Evolutionary conservation across 2,888 invertebrate genomes (phyloP).

Genomic region (Eupithecia tripunctaria): DNA sequence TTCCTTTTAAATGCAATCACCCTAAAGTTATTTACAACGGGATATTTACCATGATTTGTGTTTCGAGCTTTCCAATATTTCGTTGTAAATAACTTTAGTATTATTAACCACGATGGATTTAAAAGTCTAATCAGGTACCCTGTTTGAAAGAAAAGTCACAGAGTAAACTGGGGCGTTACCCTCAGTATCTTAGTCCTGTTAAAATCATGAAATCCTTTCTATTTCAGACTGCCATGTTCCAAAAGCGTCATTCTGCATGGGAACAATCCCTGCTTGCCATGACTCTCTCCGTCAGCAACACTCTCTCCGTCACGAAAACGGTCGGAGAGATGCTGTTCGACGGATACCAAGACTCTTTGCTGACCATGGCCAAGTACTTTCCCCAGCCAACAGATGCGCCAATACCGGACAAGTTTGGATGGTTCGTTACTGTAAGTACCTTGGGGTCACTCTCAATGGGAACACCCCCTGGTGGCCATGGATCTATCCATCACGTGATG

Average conservation of each 20-base stretch:
- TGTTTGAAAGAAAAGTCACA: background rate
- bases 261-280: background rate
- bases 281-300: too few relatives aligned
- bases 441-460: background rate
- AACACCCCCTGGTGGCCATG: background rate
- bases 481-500: too few relatives aligned
- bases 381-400: constrained; percentile 83
- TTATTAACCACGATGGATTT: too few relatives aligned
- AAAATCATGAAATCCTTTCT: too few relatives aligned
- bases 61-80: too few relatives aligned
- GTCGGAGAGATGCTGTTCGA: constrained; percentile 90
- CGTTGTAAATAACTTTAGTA: too few relatives aligned
- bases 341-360: constrained; percentile 89
- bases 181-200: too few relatives aligned
- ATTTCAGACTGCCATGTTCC: constrained; percentile 84
- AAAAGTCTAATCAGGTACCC: too few relatives aligned
- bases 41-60: too few relatives aligned
- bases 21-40: too few relatives aligned
- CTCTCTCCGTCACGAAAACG: constrained; percentile 84
- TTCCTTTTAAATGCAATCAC: background rate
- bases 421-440: constrained; percentile 87
- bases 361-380: constrained; percentile 65
- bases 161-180: background rate
- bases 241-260: constrained; percentile 62
- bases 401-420: constrained; percentile 91